Evolutionary conservation across 92 coral and sea anemone genomes (phyloP), one percentile per base, ranked within the genome.

Genomic region (Paramuricea clavata): DNA sequence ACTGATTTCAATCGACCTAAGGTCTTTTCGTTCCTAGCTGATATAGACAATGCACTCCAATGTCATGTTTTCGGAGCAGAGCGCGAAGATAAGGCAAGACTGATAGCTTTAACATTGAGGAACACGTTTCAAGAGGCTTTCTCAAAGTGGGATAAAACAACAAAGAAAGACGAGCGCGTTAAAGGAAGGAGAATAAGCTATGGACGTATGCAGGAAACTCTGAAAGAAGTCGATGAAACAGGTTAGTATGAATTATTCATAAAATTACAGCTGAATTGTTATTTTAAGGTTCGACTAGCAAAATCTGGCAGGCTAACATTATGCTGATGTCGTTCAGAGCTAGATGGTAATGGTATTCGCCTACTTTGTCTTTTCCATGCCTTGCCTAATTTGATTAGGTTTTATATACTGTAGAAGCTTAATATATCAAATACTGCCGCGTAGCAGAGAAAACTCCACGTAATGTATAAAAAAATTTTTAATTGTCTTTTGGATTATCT

Each of bases 31-130:
- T 90, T 94, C 68, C 92, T 97, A 42, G 99, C 91, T 5, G 97
- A 97, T 70, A 74, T 89, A 35, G 91, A 92, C 11, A 92, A 91
- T 49, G 92, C 93, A 16, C 87, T 97, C 0, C 90, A 93, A 64
- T 97, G 98, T 60, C 94, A 97, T 71, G 93, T 85, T 9, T 97
- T 97, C 78, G 65, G 67, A 27, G 90, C 95, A 64, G 91, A 91
- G 81, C 93, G 87, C 25, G 95, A 87, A 61, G 95, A 90, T 8
- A 91, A 78, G 69, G 94, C 99, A 0, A 88, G 89, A 42, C 91
- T 84, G 1, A 76, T 94, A 23, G 93, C 97, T 52, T 73, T 91
- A 28, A 93, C 98, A 12, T 89, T 97, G 41, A 90, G 94, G 0
- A 76, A 85, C 31, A 96, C 98, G 25, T 97, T 94, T 81, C 80